Evolutionary conservation across 2,797 vertebrate species (phyloP).

Genomic region (Neoniphon sammara): DNA sequence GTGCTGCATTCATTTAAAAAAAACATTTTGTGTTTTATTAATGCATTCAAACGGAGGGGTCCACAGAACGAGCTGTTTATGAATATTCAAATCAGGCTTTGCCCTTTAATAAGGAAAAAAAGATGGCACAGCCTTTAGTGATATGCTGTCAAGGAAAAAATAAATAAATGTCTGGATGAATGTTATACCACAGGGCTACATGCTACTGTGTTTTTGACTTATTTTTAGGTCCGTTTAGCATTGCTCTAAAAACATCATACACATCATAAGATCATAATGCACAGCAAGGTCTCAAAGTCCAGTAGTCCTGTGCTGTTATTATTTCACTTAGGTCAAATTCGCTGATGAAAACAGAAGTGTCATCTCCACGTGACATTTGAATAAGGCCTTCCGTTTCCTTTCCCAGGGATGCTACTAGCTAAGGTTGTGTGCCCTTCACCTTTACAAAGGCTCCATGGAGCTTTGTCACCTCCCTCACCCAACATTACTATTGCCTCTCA

Average conservation of each 20-base stretch:
- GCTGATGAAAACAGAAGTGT: slow-evolving; percentile 26
- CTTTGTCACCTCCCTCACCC: slow-evolving; percentile 48
- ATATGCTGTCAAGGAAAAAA: slow-evolving; percentile 39
- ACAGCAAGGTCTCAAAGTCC: not conserved
- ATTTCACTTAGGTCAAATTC: slow-evolving; percentile 13
- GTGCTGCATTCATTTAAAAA: slow-evolving; percentile 52
- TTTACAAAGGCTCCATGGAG: slow-evolving; percentile 46
- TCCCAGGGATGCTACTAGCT: not conserved
- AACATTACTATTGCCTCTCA: slow-evolving; percentile 60
- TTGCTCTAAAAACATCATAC: too few relatives aligned
- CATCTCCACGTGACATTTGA: slow-evolving; percentile 38
- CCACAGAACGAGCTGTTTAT: slow-evolving; percentile 43
- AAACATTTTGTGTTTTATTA: slow-evolving; percentile 59
- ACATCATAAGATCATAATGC: slow-evolving; percentile 23
- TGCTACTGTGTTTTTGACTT: slow-evolving; percentile 15
- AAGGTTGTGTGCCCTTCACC: slow-evolving; percentile 60
- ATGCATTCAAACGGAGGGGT: slow-evolving; percentile 58
- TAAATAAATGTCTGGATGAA: slow-evolving; percentile 1
- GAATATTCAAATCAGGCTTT: slow-evolving; percentile 75
- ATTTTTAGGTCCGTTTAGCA: too few relatives aligned
- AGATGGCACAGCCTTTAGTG: slow-evolving; percentile 41
- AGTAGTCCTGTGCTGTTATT: slow-evolving; percentile 1
- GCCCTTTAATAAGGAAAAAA: slow-evolving; percentile 55
- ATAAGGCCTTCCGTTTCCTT: slow-evolving; percentile 29
- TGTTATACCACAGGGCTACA: not conserved